A percentile compares a stretch with the other conserved stretches of the same genome.
These are phyloP conservation scores for Volucella inanis DNA, from an alignment of 2,888 invertebrate genomes.

Conservation along the genomic window DNA sequence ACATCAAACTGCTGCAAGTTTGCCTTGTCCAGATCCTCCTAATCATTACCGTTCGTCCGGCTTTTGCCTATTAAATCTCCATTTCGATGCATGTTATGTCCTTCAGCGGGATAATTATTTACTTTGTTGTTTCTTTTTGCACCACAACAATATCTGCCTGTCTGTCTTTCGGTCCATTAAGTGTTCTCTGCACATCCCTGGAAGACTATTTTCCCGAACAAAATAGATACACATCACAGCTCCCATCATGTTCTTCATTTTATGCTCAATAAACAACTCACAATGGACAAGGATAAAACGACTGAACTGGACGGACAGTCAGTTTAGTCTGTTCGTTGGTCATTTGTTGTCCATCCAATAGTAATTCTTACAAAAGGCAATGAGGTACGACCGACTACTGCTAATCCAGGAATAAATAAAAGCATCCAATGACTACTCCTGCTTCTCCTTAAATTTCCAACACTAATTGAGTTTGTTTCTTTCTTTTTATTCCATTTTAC, in stretches of 20 bases:
- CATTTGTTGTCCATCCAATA: slow-evolving; percentile 9
- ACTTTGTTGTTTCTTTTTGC: slow-evolving; percentile 37
- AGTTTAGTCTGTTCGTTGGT: slow-evolving; percentile 5
- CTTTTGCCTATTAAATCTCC: slow-evolving; percentile 57
- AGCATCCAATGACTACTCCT: slow-evolving; percentile 4
- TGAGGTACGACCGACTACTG: background rate
- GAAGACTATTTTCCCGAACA: slow-evolving; percentile 4
- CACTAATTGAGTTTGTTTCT: slow-evolving; percentile 41
- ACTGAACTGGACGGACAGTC: slow-evolving; percentile 15
- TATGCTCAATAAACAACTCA: slow-evolving; percentile 55
- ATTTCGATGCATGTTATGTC: slow-evolving; percentile 44
- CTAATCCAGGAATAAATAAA: slow-evolving; percentile 45
- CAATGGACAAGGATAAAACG: background rate
- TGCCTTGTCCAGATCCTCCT: background rate
- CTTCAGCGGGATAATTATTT: slow-evolving; percentile 53
- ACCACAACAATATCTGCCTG: slow-evolving; percentile 42
- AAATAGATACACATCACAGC: slow-evolving; percentile 8
- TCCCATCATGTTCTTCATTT: slow-evolving; percentile 38
- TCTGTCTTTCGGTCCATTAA: slow-evolving; percentile 47
- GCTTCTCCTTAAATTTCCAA: background rate
- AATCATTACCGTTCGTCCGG: background rate
- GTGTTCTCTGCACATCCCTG: slow-evolving; percentile 7
- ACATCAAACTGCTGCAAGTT: slow-evolving; percentile 56
- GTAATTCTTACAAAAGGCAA: slow-evolving; percentile 16
- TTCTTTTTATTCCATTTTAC: slow-evolving; percentile 22